phyloP scores from a whole-genome alignment of 2,888 invertebrate genomes.

The Zaprionus lineosus region DNA sequence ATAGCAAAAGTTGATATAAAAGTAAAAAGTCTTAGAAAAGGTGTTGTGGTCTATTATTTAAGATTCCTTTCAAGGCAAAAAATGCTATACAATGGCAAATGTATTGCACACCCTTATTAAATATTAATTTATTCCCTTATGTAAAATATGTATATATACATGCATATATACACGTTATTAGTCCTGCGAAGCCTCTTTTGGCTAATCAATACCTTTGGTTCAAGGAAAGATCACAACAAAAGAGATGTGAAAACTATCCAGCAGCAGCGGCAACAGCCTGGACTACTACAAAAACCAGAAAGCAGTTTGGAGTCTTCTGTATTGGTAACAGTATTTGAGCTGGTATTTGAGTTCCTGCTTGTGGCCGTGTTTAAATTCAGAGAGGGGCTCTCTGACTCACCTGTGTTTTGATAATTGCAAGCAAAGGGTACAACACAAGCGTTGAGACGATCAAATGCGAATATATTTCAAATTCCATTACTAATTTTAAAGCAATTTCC shows the following conservation, averaged over 20 bases:
- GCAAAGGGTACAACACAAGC: conserved; percentile 36
- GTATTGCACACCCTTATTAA: no score
- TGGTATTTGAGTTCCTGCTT: no score
- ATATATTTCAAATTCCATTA: conserved; percentile 60
- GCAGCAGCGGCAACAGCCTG: neutral
- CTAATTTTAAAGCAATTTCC: conserved; percentile 72
- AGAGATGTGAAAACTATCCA: conserved; percentile 12
- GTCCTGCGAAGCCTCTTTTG: conserved; percentile 42
- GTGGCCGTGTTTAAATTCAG: no score
- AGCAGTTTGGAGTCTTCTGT: neutral
- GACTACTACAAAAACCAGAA: neutral
- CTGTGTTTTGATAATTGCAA: conserved; percentile 52
- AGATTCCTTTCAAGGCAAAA: no score
- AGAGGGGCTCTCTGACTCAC: conserved; percentile 43
- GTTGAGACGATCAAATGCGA: conserved; percentile 46
- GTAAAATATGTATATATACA: neutral
- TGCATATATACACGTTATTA: conserved; percentile 10
- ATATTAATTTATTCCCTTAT: no score
- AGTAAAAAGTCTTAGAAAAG: neutral
- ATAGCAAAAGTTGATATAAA: no score
- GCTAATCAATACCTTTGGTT: conserved; percentile 59
- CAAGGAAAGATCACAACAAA: conserved; percentile 34
- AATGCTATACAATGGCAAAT: no score
- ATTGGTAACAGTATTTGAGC: no score
- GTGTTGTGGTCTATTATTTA: no score